phyloP scores from a whole-genome alignment of 1,140 invertebrate species.

The Lamellibrachia luymesi region DNA sequence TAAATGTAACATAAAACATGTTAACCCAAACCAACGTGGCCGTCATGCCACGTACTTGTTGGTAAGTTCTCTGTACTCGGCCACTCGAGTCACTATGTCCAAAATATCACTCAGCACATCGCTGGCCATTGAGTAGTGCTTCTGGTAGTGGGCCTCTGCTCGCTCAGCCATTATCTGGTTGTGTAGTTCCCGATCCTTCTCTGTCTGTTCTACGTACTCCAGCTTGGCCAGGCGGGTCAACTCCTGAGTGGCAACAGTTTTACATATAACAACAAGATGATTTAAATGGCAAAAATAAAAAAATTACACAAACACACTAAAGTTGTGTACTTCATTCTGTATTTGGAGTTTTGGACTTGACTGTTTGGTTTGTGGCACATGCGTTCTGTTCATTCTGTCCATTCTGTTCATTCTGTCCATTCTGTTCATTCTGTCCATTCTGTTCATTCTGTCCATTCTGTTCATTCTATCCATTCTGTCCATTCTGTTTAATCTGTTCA shows the following conservation, averaged over 20 bases:
- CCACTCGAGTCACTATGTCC: constrained; percentile 53
- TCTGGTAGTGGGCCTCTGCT: constrained; percentile 46
- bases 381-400: too few species aligned
- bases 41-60: constrained; percentile 42
- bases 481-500: too few species aligned
- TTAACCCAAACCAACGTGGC: too few species aligned
- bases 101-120: constrained; percentile 48
- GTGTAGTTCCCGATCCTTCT: constrained; percentile 50
- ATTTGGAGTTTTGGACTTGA: too few species aligned
- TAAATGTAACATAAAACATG: too few species aligned
- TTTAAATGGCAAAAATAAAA: neutral
- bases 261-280: constrained; percentile 9
- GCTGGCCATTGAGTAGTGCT: constrained; percentile 51
- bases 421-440: too few species aligned
- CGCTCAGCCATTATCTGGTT: constrained; percentile 51
- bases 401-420: too few species aligned
- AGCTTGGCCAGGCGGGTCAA: constrained; percentile 46
- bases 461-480: too few species aligned
- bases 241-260: constrained; percentile 37
- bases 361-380: too few species aligned
- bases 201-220: constrained; percentile 52
- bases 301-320: neutral
- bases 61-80: constrained; percentile 54
- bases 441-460: too few species aligned
- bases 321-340: too few species aligned